phyloP scores from a whole-genome alignment of 2,113 vertebrate genomes.

The Gadus macrocephalus region DNA sequence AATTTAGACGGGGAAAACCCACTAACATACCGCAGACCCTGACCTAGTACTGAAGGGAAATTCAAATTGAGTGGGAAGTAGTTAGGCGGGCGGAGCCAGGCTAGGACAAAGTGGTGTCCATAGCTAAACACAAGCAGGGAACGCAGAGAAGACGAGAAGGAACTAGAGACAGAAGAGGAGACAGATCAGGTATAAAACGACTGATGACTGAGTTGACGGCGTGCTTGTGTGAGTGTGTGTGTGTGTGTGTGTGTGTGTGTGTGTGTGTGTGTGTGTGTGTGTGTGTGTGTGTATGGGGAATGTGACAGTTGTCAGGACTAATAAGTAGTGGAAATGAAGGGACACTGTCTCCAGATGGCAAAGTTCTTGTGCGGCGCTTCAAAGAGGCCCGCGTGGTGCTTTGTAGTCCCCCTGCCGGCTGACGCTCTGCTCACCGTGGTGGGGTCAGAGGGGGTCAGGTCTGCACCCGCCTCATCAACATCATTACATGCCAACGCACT shows the following conservation, averaged over 20 bases:
- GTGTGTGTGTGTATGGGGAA: slow-evolving; percentile 7
- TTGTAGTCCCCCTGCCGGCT: slow-evolving; percentile 61
- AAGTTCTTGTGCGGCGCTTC: slow-evolving; percentile 53
- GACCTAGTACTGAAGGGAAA: no score
- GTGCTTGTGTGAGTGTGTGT: no score
- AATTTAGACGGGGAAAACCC: no score
- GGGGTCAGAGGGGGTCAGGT: slow-evolving; percentile 42
- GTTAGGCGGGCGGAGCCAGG: no score
- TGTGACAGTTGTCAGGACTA: slow-evolving; percentile 37
- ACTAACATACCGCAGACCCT: no score
- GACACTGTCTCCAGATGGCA: slow-evolving; percentile 59
- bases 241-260: no score
- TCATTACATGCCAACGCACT: no score
- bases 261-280: no score
- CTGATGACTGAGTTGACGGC: slow-evolving; percentile 1
- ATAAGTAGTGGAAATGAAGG: slow-evolving; percentile 47
- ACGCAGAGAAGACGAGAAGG: neutral
- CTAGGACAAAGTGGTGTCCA: no score
- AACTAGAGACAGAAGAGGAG: slow-evolving; percentile 9
- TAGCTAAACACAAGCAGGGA: no score
- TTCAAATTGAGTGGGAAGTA: no score
- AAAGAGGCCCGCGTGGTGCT: slow-evolving; percentile 54
- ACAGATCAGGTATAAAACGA: slow-evolving; percentile 9
- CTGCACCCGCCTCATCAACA: no score
- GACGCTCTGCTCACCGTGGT: slow-evolving; percentile 55